Evolutionary conservation across 2,888 invertebrate species (phyloP), one percentile per base, ranked within the genome.

Genomic region (Patella depressa): DNA sequence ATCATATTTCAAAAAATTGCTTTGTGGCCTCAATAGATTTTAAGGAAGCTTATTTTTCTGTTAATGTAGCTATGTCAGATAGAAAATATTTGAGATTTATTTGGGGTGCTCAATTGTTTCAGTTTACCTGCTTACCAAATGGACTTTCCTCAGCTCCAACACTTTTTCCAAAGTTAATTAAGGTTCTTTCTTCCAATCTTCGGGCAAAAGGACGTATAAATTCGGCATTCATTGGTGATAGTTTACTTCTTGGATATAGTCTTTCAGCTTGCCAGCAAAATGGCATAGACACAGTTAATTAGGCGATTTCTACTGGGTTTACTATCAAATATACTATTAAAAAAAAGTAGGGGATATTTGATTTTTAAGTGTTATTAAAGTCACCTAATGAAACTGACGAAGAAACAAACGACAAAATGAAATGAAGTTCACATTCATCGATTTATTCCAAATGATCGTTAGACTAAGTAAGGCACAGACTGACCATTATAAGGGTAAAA

Each of bases 191-290:
- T 75, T 69, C 69, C 53, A 70, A 34, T 53, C 70, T 75, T 29
- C n/a, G 75, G 70, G 69, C 69, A 29, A 75, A 75, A 54, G 75
- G 55, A 12, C 75, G 71, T n/a, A 19, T 75, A 7, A 70, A 69
- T 29, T 24, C 57, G 14, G 19, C 71, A 9, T 75, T 75, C 54
- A 24, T 75, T 19, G 71, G 54, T 54, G 78, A 72, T 73, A 78
- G 57, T 77, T 73, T 71, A 55, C 76, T 55, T 53, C 57, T 71
- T 65, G 79, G 70, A 79, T 76, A 72, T 76, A 80, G 59, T 76
- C 76, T 45, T 76, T 76, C 29, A 54, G 71, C 71, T 71, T 74
- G 71, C 73, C 75, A 45, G 4, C 4, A 14, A 17, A 71, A 29
- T 29, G 71, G 29, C 15, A 34, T 17, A 53, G 34, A 54, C 29